Conservation (phyloP, 2,113 vertebrate species). For the Chroicocephalus ridibundus region DNA sequence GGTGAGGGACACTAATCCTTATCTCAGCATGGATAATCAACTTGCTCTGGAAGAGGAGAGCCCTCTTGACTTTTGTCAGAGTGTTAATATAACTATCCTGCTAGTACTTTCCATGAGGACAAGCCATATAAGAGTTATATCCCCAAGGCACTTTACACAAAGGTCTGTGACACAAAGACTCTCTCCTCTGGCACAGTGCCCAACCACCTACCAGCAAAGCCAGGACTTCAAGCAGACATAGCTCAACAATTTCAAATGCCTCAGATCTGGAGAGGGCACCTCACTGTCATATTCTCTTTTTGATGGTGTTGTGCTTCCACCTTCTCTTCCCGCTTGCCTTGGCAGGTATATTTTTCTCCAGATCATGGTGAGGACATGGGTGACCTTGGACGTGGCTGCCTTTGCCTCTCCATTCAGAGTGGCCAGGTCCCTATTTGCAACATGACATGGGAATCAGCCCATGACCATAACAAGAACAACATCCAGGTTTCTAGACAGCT, state of each 20-base stretch:
- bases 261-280: neutral
- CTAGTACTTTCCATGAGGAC: neutral
- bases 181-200: neutral
- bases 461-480: neutral
- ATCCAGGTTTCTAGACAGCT: neutral
- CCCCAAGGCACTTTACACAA: neutral
- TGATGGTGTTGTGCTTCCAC: neutral
- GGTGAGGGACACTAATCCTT: neutral
- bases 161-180: neutral
- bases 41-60: neutral
- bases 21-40: neutral
- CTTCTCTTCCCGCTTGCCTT: neutral
- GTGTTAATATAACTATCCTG: neutral
- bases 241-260: neutral
- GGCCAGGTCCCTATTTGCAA: neutral
- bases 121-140: neutral
- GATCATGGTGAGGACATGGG: neutral
- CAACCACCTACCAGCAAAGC: neutral
- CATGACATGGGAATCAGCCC: neutral
- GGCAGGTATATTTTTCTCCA: neutral
- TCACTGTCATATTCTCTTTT: neutral
- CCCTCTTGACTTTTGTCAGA: neutral
- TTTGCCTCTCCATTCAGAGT: neutral
- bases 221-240: neutral
- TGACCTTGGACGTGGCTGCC: neutral